These are phyloP conservation scores for Myiozetetes cayanensis DNA, from an alignment of 2,113 vertebrate genomes.

Conservation along the genomic window DNA sequence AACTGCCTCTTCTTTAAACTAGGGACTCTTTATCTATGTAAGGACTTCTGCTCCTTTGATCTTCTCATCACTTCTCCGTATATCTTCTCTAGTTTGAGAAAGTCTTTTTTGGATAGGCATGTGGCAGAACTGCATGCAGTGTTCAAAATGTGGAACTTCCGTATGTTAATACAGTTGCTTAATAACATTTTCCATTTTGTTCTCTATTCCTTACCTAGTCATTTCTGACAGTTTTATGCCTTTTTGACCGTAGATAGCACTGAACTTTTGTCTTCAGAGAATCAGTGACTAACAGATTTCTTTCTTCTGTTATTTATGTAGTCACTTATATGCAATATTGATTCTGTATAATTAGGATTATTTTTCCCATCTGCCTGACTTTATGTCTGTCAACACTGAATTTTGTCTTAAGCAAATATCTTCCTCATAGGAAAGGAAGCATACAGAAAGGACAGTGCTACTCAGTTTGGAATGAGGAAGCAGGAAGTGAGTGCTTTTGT, in stretches of 20 bases:
- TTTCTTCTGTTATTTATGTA: neutral
- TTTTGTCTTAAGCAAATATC: neutral
- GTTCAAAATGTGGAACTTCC: neutral
- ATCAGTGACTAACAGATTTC: neutral
- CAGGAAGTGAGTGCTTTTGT: neutral
- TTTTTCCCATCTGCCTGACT: neutral
- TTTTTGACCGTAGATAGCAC: neutral
- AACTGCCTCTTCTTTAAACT: neutral
- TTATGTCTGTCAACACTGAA: neutral
- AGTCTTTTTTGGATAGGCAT: neutral
- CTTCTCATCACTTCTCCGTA: neutral
- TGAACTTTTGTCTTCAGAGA: neutral
- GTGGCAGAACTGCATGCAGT: neutral
- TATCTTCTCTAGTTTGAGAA: neutral
- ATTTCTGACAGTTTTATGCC: neutral
- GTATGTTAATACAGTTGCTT: neutral
- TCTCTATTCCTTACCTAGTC: neutral
- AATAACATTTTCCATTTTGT: neutral
- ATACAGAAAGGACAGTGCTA: neutral
- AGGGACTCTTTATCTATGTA: neutral
- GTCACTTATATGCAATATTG: neutral
- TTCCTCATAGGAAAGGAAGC: neutral
- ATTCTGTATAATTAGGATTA: neutral
- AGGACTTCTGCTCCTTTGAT: neutral
- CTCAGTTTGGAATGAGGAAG: neutral